Conservation (phyloP, 2,888 invertebrate genomes). For the Tuta absoluta region DNA sequence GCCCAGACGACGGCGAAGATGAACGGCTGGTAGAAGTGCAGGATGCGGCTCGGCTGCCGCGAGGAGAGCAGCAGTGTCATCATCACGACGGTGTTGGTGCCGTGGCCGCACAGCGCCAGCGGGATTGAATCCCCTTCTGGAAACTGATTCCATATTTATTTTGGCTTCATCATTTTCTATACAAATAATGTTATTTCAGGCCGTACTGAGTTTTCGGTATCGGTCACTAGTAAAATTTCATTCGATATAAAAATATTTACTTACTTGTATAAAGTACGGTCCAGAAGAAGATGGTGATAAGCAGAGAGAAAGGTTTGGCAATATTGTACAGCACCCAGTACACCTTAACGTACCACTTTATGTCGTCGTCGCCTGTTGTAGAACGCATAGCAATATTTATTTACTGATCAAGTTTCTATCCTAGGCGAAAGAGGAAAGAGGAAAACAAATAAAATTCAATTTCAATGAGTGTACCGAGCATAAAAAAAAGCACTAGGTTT, state of each 20-base stretch:
- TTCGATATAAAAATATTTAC: constrained; percentile 27
- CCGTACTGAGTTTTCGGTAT: too few relatives aligned
- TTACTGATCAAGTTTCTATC: not conserved
- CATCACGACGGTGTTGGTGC: constrained; percentile 85
- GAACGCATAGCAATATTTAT: not conserved
- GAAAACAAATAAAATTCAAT: too few relatives aligned
- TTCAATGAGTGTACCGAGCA: too few relatives aligned
- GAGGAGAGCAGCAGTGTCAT: constrained; percentile 85
- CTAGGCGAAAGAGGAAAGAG: not conserved
- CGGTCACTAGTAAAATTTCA: too few relatives aligned
- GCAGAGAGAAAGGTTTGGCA: constrained; percentile 63
- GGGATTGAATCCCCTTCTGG: constrained; percentile 61
- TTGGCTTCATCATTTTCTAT: not conserved
- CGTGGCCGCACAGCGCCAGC: constrained; percentile 66
- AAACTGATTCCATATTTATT: not conserved
- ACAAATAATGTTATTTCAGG: too few relatives aligned
- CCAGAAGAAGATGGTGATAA: constrained; percentile 76
- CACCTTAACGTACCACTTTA: constrained; percentile 69
- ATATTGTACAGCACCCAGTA: constrained; percentile 72
- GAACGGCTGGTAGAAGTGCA: constrained; percentile 83
- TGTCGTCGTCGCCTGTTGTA: constrained; percentile 19
- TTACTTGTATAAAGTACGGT: constrained; percentile 64
- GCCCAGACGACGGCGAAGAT: constrained; percentile 79
- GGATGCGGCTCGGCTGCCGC: constrained; percentile 85
- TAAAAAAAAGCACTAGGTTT: too few relatives aligned